Percentiles rank a stretch among this genome's conserved stretches.
Evolutionary conservation across 2,113 vertebrate genomes (phyloP).

Genomic region (Euleptes europaea): DNA sequence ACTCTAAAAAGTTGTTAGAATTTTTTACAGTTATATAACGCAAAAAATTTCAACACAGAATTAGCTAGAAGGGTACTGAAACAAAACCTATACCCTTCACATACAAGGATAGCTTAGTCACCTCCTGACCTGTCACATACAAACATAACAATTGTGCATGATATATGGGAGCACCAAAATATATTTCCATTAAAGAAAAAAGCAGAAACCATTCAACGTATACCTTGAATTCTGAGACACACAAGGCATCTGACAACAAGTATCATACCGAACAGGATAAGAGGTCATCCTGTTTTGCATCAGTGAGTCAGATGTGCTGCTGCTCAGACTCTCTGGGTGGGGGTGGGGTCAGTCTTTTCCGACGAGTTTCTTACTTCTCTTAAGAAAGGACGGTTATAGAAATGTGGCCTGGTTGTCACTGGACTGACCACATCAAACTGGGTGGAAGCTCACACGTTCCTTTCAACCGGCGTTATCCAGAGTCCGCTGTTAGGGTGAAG

Average conservation of each 20-base stretch:
- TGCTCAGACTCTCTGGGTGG: too few relatives aligned
- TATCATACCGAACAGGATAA: neutral
- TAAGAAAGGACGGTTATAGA: too few relatives aligned
- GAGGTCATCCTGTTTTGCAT: too few relatives aligned
- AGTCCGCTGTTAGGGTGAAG: too few relatives aligned
- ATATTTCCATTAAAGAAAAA: neutral
- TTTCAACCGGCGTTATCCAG: too few relatives aligned
- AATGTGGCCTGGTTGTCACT: too few relatives aligned
- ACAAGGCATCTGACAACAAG: neutral
- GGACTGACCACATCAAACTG: too few relatives aligned
- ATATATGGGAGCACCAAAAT: neutral
- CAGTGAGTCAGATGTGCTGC: too few relatives aligned
- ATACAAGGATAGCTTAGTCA: neutral
- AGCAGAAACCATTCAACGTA: neutral
- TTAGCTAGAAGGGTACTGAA: neutral
- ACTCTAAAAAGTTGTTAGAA: neutral
- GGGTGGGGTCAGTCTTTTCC: too few relatives aligned
- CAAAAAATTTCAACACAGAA: neutral
- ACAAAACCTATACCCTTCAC: neutral
- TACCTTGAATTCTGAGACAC: neutral
- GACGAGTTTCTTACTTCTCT: too few relatives aligned
- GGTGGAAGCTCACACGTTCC: too few relatives aligned
- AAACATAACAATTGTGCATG: neutral
- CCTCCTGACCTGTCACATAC: neutral
- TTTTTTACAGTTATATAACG: neutral